A percentile compares a stretch with the other conserved stretches of the same genome.
Conservation (phyloP, 1,140 invertebrate genomes). For the Drosophila asahinai region DNA sequence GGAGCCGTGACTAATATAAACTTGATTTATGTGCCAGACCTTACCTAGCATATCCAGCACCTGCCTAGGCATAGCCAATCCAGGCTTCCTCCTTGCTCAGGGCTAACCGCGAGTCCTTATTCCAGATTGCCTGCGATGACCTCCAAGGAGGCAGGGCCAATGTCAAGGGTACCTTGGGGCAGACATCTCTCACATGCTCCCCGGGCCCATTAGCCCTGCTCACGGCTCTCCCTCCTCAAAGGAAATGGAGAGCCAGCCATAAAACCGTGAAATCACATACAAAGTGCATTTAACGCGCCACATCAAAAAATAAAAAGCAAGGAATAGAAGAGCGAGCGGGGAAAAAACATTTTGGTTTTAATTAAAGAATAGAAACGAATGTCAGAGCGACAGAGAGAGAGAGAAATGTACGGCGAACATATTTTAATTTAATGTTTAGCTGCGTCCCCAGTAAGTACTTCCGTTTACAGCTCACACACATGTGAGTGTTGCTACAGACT, state of each 20-base stretch:
- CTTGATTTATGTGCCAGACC: conserved; percentile 1
- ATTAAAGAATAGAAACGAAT: conserved; percentile 63
- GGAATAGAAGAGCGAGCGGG: conserved; percentile 11
- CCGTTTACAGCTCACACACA: conserved; percentile 68
- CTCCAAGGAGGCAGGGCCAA: conserved; percentile 47
- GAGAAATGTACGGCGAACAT: conserved; percentile 60
- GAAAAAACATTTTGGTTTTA: conserved; percentile 76
- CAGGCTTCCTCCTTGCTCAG: not conserved
- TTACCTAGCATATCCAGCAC: conserved; percentile 3
- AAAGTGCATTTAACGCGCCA: conserved; percentile 74
- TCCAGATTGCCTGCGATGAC: conserved; percentile 43
- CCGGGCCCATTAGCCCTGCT: conserved; percentile 40
- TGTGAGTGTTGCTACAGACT: conserved; percentile 11
- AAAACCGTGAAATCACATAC: conserved; percentile 81
- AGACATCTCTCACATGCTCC: conserved; percentile 36
- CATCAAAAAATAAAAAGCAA: conserved; percentile 26
- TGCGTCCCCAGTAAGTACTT: conserved; percentile 63
- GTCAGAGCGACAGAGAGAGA: conserved; percentile 25
- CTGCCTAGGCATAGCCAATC: conserved; percentile 25
- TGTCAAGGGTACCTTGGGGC: conserved; percentile 52
- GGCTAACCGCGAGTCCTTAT: not conserved
- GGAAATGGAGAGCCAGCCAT: conserved; percentile 48
- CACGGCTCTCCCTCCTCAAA: conserved; percentile 16
- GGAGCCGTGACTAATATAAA: not conserved
- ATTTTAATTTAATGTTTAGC: conserved; percentile 78